Base-by-base conservation (phyloP, 1,140 invertebrate genomes). In the Drosophila pseudoobscura region DNA sequence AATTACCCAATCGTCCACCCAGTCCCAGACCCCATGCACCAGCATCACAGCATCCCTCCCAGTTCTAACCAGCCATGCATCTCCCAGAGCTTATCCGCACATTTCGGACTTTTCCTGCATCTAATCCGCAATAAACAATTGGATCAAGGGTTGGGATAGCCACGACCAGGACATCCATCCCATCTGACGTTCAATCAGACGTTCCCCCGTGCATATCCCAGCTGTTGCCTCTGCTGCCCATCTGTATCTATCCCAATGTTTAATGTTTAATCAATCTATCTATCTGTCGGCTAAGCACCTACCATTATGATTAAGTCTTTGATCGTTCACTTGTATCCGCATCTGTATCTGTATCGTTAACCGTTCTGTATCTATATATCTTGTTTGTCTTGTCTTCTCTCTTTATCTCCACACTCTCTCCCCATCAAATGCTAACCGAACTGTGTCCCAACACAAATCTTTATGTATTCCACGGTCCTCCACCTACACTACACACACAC, bases 1-100 rank as follows among this genome's bases (percentile, higher is more conserved):
- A 91, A 91, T 91, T 91, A 91, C 89, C 83, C 73, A 47, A 43
- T 31, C 58, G 61, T 57, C 51, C 60, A 52, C 26, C 41, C 65
- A 50, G 31, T 41, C 62, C 5, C 5, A 5, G 24, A 0, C 62
- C 46, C 44, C 45, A 46, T 46, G 20, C 59, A 13, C 59, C 54
- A 65, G 52, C 45, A 68, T 65, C 55, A 13, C 35, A 39, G 39
- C 20, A 20, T 20, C 20, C 20, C 1, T 52, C 50, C 60, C 56
- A 54, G 66, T 56, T 45, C 35, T 69, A 55, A 66, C 35, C 35
- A 11, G 35, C 35, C 45, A 35, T n/a, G 58, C 57, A 43, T 69
- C 46, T 56, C 35, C 39, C 52, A 45, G 39, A 39, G 64, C 66
- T 69, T 70, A 20, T 50, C 29, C 64, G 66, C 66, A 69, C 66